These are phyloP conservation scores for Elephas maximus DNA, from an alignment of 2,113 vertebrate genomes.

Conservation along the genomic window DNA sequence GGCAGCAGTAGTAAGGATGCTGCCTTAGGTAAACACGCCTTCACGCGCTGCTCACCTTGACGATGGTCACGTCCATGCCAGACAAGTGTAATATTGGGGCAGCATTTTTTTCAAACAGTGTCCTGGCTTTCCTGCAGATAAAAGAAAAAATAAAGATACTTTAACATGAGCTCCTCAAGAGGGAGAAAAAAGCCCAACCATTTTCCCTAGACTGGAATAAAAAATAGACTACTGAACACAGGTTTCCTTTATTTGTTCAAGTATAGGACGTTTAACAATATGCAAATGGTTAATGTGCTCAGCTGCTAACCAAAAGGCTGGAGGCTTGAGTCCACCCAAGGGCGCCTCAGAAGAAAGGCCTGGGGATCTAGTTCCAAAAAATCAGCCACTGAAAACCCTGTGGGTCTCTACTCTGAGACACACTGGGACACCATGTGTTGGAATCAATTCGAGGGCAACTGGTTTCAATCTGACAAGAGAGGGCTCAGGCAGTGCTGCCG, in stretches of 20 bases:
- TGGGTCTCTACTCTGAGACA: background rate
- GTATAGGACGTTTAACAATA: background rate
- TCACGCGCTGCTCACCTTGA: constrained; percentile 92
- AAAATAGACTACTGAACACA: background rate
- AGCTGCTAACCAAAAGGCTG: background rate
- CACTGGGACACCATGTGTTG: background rate
- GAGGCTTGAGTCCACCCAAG: background rate
- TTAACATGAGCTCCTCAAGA: constrained; percentile 52
- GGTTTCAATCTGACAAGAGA: background rate
- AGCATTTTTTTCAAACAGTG: constrained; percentile 98
- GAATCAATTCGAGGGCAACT: background rate
- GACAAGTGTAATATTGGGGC: constrained; percentile 97
- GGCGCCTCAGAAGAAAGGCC: background rate
- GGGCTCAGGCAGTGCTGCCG: background rate
- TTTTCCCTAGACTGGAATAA: background rate
- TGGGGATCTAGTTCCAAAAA: background rate
- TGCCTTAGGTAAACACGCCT: background rate
- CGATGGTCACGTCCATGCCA: constrained; percentile 95
- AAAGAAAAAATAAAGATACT: constrained; percentile 70
- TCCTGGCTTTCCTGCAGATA: constrained; percentile 94
- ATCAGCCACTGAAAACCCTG: background rate
- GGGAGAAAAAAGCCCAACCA: background rate
- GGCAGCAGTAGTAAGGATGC: background rate
- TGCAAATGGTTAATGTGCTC: background rate
- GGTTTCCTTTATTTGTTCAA: background rate